Evolutionary conservation across 2,113 vertebrate species (phyloP), one percentile per base, ranked within the genome.

Genomic region (Sinocyclocheilus anshuiensis): DNA sequence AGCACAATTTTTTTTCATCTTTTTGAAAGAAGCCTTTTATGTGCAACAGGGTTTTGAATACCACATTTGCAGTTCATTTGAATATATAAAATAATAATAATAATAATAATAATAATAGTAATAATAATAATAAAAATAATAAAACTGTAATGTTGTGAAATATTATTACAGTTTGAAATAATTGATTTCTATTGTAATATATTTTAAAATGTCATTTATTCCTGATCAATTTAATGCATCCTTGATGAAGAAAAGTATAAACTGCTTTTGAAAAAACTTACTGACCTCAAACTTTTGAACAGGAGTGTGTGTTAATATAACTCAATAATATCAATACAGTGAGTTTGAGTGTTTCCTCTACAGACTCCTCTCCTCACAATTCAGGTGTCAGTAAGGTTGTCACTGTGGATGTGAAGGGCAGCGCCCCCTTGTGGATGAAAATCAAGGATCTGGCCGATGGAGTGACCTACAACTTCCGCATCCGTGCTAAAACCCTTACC

Each of bases 381-480:
- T 8, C 95, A 99, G 98, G 98, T 7, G 96, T 99, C 92, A 99
- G 98, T 94, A 99, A 99, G 95, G 97, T 98, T 6, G 98, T 99
- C 88, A 99, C 98, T 0, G 97, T 99, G 92, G 98, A 99, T 0
- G 97, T 99, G 91, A 99, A 99, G 90, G 98, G 97, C 39, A 96
- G 86, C 86, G 93, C 96, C 90, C 97, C 97, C 0, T 91, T 97
- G 84, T 99, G 98, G 98, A 95, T 99, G 95, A 99, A 98, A 93
- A 95, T 99, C 88, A 99, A 98, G 92, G 98, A 99, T 92, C 94
- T 99, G 86, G 95, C 96, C 0, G 97, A 99, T 55, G 98, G 97
- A 0, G 94, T 97, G 90, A 99, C 97, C 0, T 99, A 99, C 86
- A 96, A 96, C 71, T 99, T 97, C 92, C 95, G 97, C 29, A 96